Percentiles rank a stretch among this genome's conserved stretches.
phyloP scores from a whole-genome alignment of 2,888 invertebrate species.

The Epirrhoe alternata region DNA sequence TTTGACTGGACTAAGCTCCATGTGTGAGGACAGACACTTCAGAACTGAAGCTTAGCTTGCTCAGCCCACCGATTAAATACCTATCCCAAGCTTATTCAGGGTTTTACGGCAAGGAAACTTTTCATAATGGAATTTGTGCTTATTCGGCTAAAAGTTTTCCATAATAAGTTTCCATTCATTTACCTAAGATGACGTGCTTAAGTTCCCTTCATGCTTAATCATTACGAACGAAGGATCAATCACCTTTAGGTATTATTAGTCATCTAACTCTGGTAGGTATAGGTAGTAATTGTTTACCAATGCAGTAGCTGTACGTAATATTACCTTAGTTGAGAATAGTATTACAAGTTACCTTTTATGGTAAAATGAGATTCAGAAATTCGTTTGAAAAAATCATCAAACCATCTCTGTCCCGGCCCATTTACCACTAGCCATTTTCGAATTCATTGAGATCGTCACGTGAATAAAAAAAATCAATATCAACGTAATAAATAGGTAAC shows the following conservation, averaged over 20 bases:
- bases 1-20: slow-evolving; percentile 21
- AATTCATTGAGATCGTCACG: no score
- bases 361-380: no score
- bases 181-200: slow-evolving; percentile 32
- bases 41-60: slow-evolving; percentile 42
- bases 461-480: no score
- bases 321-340: background rate
- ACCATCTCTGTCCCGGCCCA: no score
- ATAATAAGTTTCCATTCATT: slow-evolving; percentile 51
- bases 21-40: slow-evolving; percentile 31
- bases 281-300: slow-evolving; percentile 16
- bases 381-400: no score
- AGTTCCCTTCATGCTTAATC: slow-evolving; percentile 25
- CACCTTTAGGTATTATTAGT: slow-evolving; percentile 23
- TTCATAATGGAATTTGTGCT: slow-evolving; percentile 48
- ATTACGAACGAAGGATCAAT: slow-evolving; percentile 14
- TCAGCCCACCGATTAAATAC: slow-evolving; percentile 39
- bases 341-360: background rate
- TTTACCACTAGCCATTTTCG: no score
- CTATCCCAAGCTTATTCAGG: slow-evolving; percentile 47
- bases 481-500: no score
- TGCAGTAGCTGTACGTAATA: background rate
- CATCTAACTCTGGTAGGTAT: slow-evolving; percentile 12
- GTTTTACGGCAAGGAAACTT: slow-evolving; percentile 55
- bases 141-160: slow-evolving; percentile 55